Evolutionary conservation across 2,888 invertebrate species (phyloP).

Genomic region (Corythucha ciliata): DNA sequence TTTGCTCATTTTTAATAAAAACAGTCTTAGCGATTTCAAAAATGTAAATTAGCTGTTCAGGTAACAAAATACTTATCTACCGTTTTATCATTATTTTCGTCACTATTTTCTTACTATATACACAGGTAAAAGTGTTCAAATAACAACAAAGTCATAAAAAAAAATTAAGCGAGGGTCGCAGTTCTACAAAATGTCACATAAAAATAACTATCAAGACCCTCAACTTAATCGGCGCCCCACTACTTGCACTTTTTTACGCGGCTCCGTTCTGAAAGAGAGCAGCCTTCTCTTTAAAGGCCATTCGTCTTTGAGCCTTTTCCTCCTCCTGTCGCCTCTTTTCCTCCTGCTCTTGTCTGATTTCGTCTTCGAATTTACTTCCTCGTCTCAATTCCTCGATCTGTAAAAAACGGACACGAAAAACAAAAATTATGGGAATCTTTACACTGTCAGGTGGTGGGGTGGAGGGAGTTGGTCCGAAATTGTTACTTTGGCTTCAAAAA

Average conservation of each 20-base stretch:
- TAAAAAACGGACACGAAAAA: constrained; percentile 35
- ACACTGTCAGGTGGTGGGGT: not conserved
- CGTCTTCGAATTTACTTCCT: constrained; percentile 81
- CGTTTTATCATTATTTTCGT: too few relatives aligned
- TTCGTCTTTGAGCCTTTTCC: constrained; percentile 67
- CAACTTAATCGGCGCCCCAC: too few relatives aligned
- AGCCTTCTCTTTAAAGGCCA: constrained; percentile 81
- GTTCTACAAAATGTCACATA: too few relatives aligned
- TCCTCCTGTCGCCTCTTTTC: constrained; percentile 74
- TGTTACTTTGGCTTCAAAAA: constrained; percentile 85
- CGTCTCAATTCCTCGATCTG: constrained; percentile 75
- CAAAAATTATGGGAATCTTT: not conserved
- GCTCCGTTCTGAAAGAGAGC: constrained; percentile 60
- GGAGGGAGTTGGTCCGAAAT: not conserved
- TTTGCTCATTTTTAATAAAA: too few relatives aligned
- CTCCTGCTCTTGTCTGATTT: constrained; percentile 86
- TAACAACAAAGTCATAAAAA: too few relatives aligned
- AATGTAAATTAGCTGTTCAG: too few relatives aligned
- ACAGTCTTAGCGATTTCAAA: too few relatives aligned
- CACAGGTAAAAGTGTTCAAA: too few relatives aligned
- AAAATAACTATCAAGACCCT: too few relatives aligned
- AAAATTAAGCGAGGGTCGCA: too few relatives aligned
- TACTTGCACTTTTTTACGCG: constrained; percentile 21
- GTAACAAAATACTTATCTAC: too few relatives aligned
- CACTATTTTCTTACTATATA: too few relatives aligned